phyloP scores from a whole-genome alignment of 2,797 vertebrate genomes.

The Bucorvus abyssinicus region DNA sequence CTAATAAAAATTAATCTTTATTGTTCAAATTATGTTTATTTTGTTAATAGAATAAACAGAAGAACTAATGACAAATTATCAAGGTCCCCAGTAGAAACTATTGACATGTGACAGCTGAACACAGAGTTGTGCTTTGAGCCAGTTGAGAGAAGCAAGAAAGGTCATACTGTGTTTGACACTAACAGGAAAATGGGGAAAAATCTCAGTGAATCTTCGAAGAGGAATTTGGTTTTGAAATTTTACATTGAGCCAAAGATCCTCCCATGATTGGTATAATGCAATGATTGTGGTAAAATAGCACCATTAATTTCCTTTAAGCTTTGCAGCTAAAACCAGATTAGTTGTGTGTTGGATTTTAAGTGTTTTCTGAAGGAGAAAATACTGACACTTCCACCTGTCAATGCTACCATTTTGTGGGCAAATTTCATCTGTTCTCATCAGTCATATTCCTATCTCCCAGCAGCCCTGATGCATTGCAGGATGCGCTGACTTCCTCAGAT shows the following conservation, averaged over 20 bases:
- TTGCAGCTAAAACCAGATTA: background rate
- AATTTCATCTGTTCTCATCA: background rate
- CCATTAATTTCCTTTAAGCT: background rate
- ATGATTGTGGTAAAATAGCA: background rate
- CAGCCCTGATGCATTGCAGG: background rate
- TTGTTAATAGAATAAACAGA: conserved; percentile 8
- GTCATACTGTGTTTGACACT: background rate
- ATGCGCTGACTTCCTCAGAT: background rate
- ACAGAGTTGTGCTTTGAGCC: background rate
- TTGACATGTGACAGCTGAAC: background rate
- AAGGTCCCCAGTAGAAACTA: background rate
- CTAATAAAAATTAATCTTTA: background rate
- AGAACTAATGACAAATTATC: background rate
- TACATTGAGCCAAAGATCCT: background rate
- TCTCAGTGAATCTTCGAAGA: background rate
- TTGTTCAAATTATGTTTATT: background rate
- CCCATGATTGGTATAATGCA: background rate
- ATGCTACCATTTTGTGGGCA: background rate
- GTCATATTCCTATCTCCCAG: background rate
- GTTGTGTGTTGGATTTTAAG: background rate
- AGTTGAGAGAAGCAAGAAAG: background rate
- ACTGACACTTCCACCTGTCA: background rate
- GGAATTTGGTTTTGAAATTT: background rate
- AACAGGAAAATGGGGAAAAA: background rate
- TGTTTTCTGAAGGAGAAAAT: background rate